Conservation (phyloP, 2,888 invertebrate genomes). For the Anthoptus insignis region DNA sequence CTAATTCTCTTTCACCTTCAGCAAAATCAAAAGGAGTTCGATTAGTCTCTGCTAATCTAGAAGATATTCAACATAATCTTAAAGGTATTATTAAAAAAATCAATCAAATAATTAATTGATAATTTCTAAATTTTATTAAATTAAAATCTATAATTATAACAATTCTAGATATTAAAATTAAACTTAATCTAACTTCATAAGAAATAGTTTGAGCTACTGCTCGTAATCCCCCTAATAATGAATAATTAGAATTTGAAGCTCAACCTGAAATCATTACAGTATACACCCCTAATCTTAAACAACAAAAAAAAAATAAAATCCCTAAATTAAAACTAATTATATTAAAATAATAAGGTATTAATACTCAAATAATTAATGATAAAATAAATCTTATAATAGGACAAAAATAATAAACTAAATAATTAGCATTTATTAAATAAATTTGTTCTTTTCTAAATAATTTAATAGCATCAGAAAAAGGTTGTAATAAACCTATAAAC, state of each 20-base stretch:
- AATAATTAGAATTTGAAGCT: no score
- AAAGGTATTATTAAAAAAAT: slow-evolving; percentile 85
- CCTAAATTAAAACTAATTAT: background rate
- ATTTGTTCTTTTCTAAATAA: no score
- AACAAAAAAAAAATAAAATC: no score
- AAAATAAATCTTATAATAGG: slow-evolving; percentile 4
- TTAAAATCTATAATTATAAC: no score
- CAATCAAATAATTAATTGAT: slow-evolving; percentile 85
- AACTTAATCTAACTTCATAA: no score
- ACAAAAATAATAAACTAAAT: background rate
- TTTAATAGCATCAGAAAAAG: slow-evolving; percentile 91
- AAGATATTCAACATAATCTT: slow-evolving; percentile 85
- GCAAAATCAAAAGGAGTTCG: slow-evolving; percentile 93
- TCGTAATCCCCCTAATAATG: no score
- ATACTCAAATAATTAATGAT: background rate
- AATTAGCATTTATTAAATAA: no score
- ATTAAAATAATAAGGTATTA: background rate
- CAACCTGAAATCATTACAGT: background rate
- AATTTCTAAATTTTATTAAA: slow-evolving; percentile 82
- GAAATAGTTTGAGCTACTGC: no score
- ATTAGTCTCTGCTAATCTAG: slow-evolving; percentile 90
- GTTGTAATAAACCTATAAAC: slow-evolving; percentile 82
- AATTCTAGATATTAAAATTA: no score
- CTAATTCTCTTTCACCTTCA: slow-evolving; percentile 92
- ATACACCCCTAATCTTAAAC: no score